These are phyloP conservation scores for Cyphomyrmex costatus DNA, from an alignment of 1,140 invertebrate species.

Conservation along the genomic window DNA sequence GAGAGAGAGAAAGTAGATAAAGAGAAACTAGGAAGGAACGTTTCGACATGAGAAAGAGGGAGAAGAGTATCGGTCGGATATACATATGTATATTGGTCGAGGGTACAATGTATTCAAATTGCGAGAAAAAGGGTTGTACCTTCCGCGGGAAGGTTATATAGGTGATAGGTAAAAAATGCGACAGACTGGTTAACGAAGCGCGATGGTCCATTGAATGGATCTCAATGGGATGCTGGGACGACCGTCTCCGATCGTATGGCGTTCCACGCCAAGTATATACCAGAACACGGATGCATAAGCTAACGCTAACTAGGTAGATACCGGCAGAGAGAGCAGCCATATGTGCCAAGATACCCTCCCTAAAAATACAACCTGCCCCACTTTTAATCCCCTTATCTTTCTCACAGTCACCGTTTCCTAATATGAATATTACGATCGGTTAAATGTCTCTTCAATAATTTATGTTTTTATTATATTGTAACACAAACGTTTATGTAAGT, in stretches of 20 bases:
- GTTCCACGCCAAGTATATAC: slow-evolving; percentile 68
- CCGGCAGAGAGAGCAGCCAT: slow-evolving; percentile 79
- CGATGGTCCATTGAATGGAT: slow-evolving; percentile 85
- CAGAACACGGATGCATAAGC: slow-evolving; percentile 69
- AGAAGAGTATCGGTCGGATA: slow-evolving; percentile 84
- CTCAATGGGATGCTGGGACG: slow-evolving; percentile 85
- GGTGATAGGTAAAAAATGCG: slow-evolving; percentile 83
- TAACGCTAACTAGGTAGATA: slow-evolving; percentile 84
- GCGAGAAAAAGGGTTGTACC: slow-evolving; percentile 85
- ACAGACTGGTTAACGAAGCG: slow-evolving; percentile 87
- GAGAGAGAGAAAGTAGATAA: slow-evolving; percentile 33
- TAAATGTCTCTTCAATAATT: background rate
- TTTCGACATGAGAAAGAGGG: slow-evolving; percentile 28
- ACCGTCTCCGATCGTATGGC: slow-evolving; percentile 76
- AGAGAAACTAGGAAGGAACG: slow-evolving; percentile 42
- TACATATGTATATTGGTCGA: slow-evolving; percentile 86
- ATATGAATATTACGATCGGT: background rate
- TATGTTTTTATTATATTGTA: no score
- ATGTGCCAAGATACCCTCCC: slow-evolving; percentile 76
- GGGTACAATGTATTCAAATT: slow-evolving; percentile 87
- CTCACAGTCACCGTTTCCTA: slow-evolving; percentile 9
- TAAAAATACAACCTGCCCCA: slow-evolving; percentile 58
- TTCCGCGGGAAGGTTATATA: slow-evolving; percentile 76
- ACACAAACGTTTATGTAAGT: background rate
- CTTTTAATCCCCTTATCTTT: slow-evolving; percentile 36